phyloP scores from a whole-genome alignment of 37 sponge, comb jelly and placozoan species.

The Ephydatia muelleri region DNA sequence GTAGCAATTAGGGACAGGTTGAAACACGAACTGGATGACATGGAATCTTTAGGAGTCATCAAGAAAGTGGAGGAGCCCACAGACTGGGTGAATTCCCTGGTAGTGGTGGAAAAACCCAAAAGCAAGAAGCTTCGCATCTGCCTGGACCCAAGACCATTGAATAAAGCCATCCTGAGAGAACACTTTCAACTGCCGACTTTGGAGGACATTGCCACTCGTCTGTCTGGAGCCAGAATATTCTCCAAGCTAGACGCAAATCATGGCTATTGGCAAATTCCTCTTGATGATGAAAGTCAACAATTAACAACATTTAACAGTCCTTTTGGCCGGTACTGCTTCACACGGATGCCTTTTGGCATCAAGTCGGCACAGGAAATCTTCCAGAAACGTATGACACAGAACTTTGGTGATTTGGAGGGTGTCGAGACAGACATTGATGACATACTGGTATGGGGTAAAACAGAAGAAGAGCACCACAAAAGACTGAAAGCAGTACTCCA shows the following conservation, averaged over 20 bases:
- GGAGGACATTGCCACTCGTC: slow-evolving; percentile 35
- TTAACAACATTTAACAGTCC: slow-evolving; percentile 41
- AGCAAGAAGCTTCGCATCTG: too few species aligned
- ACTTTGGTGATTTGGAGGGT: slow-evolving; percentile 38
- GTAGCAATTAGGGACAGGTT: slow-evolving; percentile 35
- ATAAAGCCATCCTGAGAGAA: slow-evolving; percentile 24
- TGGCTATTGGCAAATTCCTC: slow-evolving; percentile 70
- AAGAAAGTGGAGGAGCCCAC: too few species aligned
- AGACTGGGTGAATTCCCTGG: too few species aligned
- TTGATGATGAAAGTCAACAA: slow-evolving; percentile 51
- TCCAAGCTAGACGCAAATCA: slow-evolving; percentile 31
- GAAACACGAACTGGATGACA: slow-evolving; percentile 37
- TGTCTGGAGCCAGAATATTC: slow-evolving; percentile 41
- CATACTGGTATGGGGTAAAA: neutral
- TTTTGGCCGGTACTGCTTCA: slow-evolving; percentile 25
- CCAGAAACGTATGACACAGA: slow-evolving; percentile 40
- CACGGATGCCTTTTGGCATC: slow-evolving; percentile 55
- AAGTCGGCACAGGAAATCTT: slow-evolving; percentile 50
- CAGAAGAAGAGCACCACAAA: slow-evolving; percentile 19
- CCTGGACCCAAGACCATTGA: slow-evolving; percentile 43
- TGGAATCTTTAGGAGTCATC: slow-evolving; percentile 35
- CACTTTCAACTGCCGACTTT: slow-evolving; percentile 42
- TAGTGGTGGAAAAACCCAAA: too few species aligned
- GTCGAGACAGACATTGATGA: slow-evolving; percentile 18
- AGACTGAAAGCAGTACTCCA: slow-evolving; percentile 35